Base-by-base conservation (phyloP, 2,797 vertebrate genomes). In the Gila robusta region DNA sequence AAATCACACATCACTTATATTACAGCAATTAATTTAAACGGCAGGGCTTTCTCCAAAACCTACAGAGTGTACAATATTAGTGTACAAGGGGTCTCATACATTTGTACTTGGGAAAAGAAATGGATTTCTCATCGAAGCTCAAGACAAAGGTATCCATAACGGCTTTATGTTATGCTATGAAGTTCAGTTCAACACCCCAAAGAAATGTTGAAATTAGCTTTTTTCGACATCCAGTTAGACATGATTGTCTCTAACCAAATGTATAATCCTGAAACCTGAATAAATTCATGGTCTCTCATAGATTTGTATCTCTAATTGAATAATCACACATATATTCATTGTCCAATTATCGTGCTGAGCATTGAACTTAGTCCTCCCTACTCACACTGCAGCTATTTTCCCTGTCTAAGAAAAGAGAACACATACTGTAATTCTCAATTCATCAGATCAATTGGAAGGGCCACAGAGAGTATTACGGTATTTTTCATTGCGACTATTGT, bases 401-500 rank as follows among this genome's bases (percentile, higher is more conserved):
- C 74, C 39, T 84, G 88, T 89, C 92, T 88, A 85, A 93, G 94
- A 93, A 93, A 93, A 93, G 93, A 91, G 87, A 88, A 93, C 89
- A 78, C 62, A 41, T 84, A 32, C 64, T 32, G 14, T 32, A 90
- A 90, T 84, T 92, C 92, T 92, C 93, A 93, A 94, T 95, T 93
- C 91, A 94, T 95, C 95, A 95, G 93, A 93, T 94, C 93, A 94
- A 95, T 95, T 94, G 93, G 89, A 94, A 93, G 89, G 92, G 93
- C 89, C 86, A 56, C 59, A 47, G 85, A 83, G 84, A 89, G 90
- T 92, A 92, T 92, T 92, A 93, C 91, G 83, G 88, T 91, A 92
- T 94, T 91, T 92, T 93, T 94, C 92, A 90, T 91, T 85, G 82
- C 19, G 76, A 59, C 87, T 79, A 66, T 91, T 83, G 23, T 19